Base-by-base conservation (phyloP, 2,797 vertebrate genomes). In the Odontamblyopus rebecca region DNA sequence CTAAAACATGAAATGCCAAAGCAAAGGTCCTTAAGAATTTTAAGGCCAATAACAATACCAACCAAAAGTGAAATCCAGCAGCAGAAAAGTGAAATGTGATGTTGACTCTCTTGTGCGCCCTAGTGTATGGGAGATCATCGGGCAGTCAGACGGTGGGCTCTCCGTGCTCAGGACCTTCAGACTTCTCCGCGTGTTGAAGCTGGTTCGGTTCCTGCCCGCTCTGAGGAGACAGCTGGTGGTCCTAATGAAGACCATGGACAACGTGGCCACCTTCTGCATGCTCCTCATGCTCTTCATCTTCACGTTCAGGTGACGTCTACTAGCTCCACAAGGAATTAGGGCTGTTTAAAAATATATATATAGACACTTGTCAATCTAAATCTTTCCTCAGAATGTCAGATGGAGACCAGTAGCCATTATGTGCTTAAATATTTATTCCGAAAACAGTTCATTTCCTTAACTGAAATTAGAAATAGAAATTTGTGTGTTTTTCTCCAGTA, bases 181-280 rank as follows among this genome's bases (percentile, higher is more conserved):
- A 6, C 94, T 99, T 74, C 97, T 99, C 97, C 89, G 98, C 2
- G 98, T 99, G 64, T 86, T 99, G 89, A 99, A 99, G 93, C 91
- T 99, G 85, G 97, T 99, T 44, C 96, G 98, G 66, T 99, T 99
- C 91, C 97, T 99, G 97, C 98, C 98, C 0, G 97, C 97, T 1
- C 95, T 99, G 71, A 96, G 97, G 87, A 95, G 98, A 75, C 98
- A 99, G 93, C 94, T 99, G 0, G 97, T 99, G 71, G 98, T 98
- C 75, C 95, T 99, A 84, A 98, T 99, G 97, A 98, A 98, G 93
- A 99, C 98, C 70, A 99, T 99, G 98, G 98, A 99, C 91, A 99
- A 99, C 0, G 98, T 99, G 90, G 98, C 98, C 89, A 99, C 98
- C 50, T 99, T 99, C 93, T 99, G 98, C 89, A 99, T 99, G 98